A percentile compares a stretch with the other conserved stretches of the same genome.
Evolutionary conservation across 2,888 invertebrate genomes (phyloP).

Genomic region (Sinotaia quadrata): DNA sequence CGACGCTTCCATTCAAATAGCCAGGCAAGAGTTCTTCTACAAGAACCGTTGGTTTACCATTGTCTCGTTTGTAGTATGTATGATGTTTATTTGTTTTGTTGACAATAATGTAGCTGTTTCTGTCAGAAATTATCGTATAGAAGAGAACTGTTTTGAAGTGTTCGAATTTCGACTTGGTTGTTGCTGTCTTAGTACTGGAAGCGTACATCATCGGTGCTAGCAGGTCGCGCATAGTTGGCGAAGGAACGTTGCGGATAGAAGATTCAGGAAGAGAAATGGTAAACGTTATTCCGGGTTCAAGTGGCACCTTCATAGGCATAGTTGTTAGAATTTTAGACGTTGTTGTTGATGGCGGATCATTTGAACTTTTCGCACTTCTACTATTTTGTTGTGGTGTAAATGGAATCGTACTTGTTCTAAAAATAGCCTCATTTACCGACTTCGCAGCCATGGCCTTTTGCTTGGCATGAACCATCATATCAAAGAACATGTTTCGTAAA

Average conservation of each 20-base stretch:
- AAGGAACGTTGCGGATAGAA: slow-evolving; percentile 7
- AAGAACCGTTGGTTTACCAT: slow-evolving; percentile 17
- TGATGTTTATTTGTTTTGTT: background rate
- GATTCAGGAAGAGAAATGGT: slow-evolving; percentile 13
- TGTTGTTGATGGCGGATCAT: background rate
- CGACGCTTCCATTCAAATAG: slow-evolving; percentile 13
- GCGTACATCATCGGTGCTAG: slow-evolving; percentile 20
- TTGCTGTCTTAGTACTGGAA: background rate
- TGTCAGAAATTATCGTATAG: slow-evolving; percentile 18
- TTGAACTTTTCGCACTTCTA: background rate
- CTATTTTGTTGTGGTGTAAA: background rate
- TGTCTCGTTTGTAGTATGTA: slow-evolving; percentile 3
- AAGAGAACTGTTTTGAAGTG: slow-evolving; percentile 18
- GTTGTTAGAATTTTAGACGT: background rate
- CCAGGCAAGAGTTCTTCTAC: slow-evolving; percentile 20
- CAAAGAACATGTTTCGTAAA: slow-evolving; percentile 12
- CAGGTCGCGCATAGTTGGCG: background rate
- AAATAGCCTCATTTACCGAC: background rate
- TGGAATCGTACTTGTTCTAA: background rate
- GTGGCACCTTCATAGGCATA: background rate
- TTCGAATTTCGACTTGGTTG: slow-evolving; percentile 2
- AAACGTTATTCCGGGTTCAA: slow-evolving; percentile 22
- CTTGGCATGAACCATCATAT: slow-evolving; percentile 3
- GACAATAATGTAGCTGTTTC: slow-evolving; percentile 9
- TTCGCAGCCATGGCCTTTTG: slow-evolving; percentile 1